Percentiles rank a stretch among this genome's conserved stretches.
Evolutionary conservation across 2,888 invertebrate genomes (phyloP).

Genomic region (Dendrolimus pini): DNA sequence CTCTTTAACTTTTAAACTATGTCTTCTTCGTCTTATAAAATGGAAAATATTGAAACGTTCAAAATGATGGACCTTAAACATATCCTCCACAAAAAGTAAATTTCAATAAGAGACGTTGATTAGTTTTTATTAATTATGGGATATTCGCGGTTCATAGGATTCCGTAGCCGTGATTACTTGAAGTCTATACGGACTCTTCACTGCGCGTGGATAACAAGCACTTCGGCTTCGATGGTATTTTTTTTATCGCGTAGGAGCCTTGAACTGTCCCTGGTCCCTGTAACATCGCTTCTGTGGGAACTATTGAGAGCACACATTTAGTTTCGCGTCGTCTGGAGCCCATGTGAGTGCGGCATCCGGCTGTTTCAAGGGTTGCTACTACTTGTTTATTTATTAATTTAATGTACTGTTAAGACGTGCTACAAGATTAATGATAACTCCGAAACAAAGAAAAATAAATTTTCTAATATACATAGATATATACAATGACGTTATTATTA

Average conservation of each 20-base stretch:
- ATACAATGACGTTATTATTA: background rate
- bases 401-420: conserved; percentile 30
- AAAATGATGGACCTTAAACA: too few species aligned
- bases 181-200: too few species aligned
- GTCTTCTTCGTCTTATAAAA: too few species aligned
- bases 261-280: conserved; percentile 48
- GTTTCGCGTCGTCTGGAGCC: conserved; percentile 57
- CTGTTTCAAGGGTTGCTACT: conserved; percentile 38
- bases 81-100: too few species aligned
- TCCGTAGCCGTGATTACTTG: too few species aligned
- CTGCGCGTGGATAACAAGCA: too few species aligned
- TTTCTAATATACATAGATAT: conserved; percentile 1
- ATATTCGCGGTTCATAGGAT: too few species aligned
- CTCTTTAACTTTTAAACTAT: too few species aligned
- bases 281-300: conserved; percentile 64
- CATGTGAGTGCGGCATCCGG: conserved; percentile 71
- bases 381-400: conserved; percentile 48
- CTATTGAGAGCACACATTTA: conserved; percentile 52
- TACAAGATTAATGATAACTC: conserved; percentile 30
- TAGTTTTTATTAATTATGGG: too few species aligned
- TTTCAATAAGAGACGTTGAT: too few species aligned
- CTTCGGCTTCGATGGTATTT: conserved; percentile 33
- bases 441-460: conserved; percentile 17
- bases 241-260: conserved; percentile 62
- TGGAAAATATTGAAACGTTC: too few species aligned